Evolutionary conservation across 2,888 invertebrate species (phyloP).

Genomic region (Prosapia bicincta): DNA sequence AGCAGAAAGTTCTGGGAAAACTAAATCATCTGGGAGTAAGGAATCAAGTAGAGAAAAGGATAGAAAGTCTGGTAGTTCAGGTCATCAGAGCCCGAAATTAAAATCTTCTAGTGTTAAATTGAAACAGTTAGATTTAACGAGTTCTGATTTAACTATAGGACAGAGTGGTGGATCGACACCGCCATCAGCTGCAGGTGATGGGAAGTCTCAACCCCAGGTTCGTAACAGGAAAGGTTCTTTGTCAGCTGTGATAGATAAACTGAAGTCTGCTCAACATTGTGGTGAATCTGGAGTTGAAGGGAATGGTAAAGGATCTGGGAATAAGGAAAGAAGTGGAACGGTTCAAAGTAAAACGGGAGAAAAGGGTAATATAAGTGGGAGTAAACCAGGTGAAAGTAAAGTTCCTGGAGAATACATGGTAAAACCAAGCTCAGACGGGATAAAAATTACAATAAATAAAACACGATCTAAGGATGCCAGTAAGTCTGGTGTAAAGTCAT

Average conservation of each 20-base stretch:
- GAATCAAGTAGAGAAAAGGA: constrained; percentile 53
- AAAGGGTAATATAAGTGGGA: constrained; percentile 32
- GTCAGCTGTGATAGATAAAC: constrained; percentile 84
- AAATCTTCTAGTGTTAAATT: constrained; percentile 63
- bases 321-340: constrained; percentile 17
- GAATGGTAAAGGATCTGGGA: constrained; percentile 12
- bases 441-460: constrained; percentile 90
- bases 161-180: constrained; percentile 36
- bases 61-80: constrained; percentile 43
- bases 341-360: constrained; percentile 32
- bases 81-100: constrained; percentile 61
- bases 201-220: constrained; percentile 33
- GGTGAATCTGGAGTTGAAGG: constrained; percentile 46
- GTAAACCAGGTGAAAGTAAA: constrained; percentile 45
- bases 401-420: constrained; percentile 77
- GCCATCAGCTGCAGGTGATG: constrained; percentile 34
- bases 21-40: constrained; percentile 50
- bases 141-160: constrained; percentile 37
- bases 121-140: constrained; percentile 62
- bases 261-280: constrained; percentile 64
- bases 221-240: constrained; percentile 67
- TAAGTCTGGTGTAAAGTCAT: constrained; percentile 49
- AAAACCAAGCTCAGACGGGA: constrained; percentile 82
- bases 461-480: constrained; percentile 68
- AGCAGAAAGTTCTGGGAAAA: constrained; percentile 42